These are phyloP conservation scores for Chionoecetes opilio DNA, from an alignment of 1,140 invertebrate genomes.

Conservation along the genomic window DNA sequence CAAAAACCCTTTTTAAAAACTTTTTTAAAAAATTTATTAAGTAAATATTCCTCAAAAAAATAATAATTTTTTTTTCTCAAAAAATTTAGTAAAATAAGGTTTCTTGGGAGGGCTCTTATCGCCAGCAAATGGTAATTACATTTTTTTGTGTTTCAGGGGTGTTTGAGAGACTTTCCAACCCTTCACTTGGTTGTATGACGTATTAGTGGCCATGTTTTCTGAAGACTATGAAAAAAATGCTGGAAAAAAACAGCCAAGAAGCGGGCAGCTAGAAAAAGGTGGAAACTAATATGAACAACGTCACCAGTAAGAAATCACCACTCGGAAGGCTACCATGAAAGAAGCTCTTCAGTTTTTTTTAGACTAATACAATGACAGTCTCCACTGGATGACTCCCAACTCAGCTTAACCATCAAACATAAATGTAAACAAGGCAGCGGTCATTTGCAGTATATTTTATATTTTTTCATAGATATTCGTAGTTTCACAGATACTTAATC, in stretches of 20 bases:
- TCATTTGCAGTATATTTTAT: background rate
- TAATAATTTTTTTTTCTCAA: too few relatives aligned
- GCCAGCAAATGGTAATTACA: too few relatives aligned
- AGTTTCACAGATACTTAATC: background rate
- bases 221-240: constrained; percentile 91
- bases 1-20: too few relatives aligned
- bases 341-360: background rate
- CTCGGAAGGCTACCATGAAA: too few relatives aligned
- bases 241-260: constrained; percentile 88
- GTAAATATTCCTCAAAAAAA: constrained; percentile 32
- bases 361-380: background rate
- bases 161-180: constrained; percentile 88
- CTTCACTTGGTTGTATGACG: constrained; percentile 90
- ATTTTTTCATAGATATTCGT: background rate
- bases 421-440: background rate
- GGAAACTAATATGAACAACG: background rate
- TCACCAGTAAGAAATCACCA: background rate
- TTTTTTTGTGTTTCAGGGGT: constrained; percentile 85
- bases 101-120: too few relatives aligned
- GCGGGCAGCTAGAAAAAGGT: constrained; percentile 58
- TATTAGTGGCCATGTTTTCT: constrained; percentile 91
- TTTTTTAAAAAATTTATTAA: background rate
- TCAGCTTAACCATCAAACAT: background rate
- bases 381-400: too few relatives aligned
- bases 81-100: too few relatives aligned